phyloP scores from a whole-genome alignment of 2,888 invertebrate species.

The Perithous albicinctus region DNA sequence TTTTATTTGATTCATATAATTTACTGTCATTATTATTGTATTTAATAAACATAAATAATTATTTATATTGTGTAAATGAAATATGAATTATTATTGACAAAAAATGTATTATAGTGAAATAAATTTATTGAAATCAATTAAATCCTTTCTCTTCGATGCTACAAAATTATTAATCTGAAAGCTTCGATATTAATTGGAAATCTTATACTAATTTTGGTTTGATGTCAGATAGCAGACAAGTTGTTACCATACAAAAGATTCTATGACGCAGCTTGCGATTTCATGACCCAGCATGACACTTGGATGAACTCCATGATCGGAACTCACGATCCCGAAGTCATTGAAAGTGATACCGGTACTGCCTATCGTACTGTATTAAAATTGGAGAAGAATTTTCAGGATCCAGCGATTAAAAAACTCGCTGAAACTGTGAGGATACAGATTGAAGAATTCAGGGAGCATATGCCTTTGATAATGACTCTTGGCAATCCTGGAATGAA shows the following conservation, averaged over 20 bases:
- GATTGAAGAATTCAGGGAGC: constrained; percentile 95
- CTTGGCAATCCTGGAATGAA: constrained; percentile 98
- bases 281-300: constrained; percentile 91
- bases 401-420: constrained; percentile 90
- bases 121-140: background rate
- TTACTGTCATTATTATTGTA: too few species aligned
- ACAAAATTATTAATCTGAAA: too few species aligned
- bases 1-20: too few species aligned
- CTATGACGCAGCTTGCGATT: constrained; percentile 95
- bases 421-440: constrained; percentile 89
- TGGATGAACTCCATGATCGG: constrained; percentile 95
- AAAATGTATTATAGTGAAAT: too few species aligned
- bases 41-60: too few species aligned
- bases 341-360: constrained; percentile 91
- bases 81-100: too few species aligned
- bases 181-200: too few species aligned
- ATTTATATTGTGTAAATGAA: too few species aligned
- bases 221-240: constrained; percentile 88
- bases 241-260: constrained; percentile 94
- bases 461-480: constrained; percentile 96
- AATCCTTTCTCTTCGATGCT: too few species aligned
- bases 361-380: constrained; percentile 92
- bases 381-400: constrained; percentile 93
- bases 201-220: background rate
- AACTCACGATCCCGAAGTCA: constrained; percentile 94